Evolutionary conservation across 2,113 vertebrate genomes (phyloP).

Genomic region (Petroica traversi): DNA sequence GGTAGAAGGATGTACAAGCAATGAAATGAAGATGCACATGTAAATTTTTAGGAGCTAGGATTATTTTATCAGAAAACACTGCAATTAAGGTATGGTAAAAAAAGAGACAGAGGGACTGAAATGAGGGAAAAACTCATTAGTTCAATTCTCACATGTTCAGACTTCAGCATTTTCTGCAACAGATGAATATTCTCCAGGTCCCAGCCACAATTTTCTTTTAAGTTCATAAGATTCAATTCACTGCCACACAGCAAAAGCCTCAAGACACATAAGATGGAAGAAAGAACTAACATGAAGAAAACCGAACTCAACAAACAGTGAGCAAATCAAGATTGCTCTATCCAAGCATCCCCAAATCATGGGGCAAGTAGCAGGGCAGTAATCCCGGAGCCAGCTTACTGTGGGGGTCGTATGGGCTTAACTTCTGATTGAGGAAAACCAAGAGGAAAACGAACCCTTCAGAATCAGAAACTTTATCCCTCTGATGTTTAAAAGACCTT

Average conservation of each 20-base stretch:
- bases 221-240: conserved; percentile 5
- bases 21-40: neutral
- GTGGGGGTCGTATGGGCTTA: conserved; percentile 70
- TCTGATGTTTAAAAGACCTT: conserved; percentile 79
- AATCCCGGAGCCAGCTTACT: conserved; percentile 52
- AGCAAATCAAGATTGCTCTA: conserved; percentile 44
- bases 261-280: neutral
- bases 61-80: conserved; percentile 5
- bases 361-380: conserved; percentile 56
- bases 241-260: conserved; percentile 28
- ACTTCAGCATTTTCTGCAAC: conserved; percentile 53
- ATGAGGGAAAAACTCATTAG: conserved; percentile 12
- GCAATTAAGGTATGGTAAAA: conserved; percentile 25
- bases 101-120: neutral
- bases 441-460: conserved; percentile 70
- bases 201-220: conserved; percentile 47
- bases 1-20: neutral
- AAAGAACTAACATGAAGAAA: conserved; percentile 37
- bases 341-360: conserved; percentile 44
- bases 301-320: conserved; percentile 58
- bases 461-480: conserved; percentile 77
- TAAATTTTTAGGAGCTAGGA: neutral
- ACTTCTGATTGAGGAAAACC: conserved; percentile 75
- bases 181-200: conserved; percentile 36
- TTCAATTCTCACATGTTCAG: conserved; percentile 40